phyloP scores from a whole-genome alignment of 92 coral and sea anemone genomes.

The Virgularia gustaviana region DNA sequence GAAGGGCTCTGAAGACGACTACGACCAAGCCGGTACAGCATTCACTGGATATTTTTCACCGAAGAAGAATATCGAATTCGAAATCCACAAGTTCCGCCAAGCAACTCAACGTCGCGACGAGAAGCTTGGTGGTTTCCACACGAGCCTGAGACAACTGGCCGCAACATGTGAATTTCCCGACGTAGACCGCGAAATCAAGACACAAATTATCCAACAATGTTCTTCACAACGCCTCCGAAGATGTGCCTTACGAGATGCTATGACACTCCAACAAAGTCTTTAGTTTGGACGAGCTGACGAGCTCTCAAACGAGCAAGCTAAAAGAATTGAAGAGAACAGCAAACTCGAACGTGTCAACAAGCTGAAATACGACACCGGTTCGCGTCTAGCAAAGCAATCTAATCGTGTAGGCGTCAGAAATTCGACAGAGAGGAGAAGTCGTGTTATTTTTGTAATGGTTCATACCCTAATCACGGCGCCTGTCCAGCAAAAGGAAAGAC shows the following conservation, averaged over 20 bases:
- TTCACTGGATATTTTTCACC: too few species aligned
- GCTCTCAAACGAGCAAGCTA: slow-evolving; percentile 43
- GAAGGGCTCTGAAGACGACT: too few species aligned
- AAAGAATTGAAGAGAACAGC: slow-evolving; percentile 28
- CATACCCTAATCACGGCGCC: neutral
- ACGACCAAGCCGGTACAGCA: too few species aligned
- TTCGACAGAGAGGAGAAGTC: neutral
- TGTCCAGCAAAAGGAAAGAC: slow-evolving; percentile 54
- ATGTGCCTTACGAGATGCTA: slow-evolving; percentile 39
- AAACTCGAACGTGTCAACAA: neutral
- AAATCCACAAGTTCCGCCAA: too few species aligned
- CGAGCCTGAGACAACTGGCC: slow-evolving; percentile 6
- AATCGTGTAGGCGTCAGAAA: neutral
- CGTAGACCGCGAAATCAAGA: slow-evolving; percentile 22
- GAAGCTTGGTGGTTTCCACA: neutral
- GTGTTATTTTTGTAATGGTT: slow-evolving; percentile 25
- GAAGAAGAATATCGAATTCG: too few species aligned
- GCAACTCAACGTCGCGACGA: neutral
- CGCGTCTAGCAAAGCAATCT: neutral
- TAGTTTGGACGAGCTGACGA: slow-evolving; percentile 41
- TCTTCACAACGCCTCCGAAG: slow-evolving; percentile 27
- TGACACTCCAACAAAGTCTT: slow-evolving; percentile 36
- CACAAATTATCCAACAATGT: slow-evolving; percentile 26
- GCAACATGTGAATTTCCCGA: slow-evolving; percentile 22
- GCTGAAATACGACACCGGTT: neutral